Conservation (phyloP, 2,888 invertebrate genomes). For the Lithophane semibrunnea region DNA sequence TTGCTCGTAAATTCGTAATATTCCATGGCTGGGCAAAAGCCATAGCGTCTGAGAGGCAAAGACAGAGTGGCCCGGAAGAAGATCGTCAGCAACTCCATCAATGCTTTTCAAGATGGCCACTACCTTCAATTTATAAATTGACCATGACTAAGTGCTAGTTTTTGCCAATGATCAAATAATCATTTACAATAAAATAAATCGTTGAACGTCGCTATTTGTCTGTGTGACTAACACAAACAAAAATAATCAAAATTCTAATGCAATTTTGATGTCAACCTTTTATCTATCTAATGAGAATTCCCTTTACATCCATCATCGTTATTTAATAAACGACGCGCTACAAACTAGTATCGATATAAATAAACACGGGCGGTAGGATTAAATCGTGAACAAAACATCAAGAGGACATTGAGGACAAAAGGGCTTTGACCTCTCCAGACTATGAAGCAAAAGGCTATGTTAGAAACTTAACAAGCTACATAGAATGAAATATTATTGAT, state of each 20-base stretch:
- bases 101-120: not conserved
- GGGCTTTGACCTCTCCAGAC: conserved; percentile 62
- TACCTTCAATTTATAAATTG: not conserved
- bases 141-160: not conserved
- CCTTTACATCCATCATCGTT: conserved; percentile 13
- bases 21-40: not conserved
- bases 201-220: not conserved
- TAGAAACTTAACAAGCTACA: conserved; percentile 12
- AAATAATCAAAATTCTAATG: not conserved
- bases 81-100: not conserved
- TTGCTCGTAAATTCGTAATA: not conserved
- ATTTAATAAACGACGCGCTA: conserved; percentile 38
- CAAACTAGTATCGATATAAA: conserved; percentile 59
- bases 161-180: too few relatives aligned
- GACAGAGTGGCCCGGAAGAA: not conserved
- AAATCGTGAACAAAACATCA: conserved; percentile 56
- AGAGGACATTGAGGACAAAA: conserved; percentile 57
- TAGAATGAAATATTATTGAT: conserved; percentile 21
- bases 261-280: not conserved
- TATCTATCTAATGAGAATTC: conserved; percentile 27
- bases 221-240: not conserved
- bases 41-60: not conserved
- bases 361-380: conserved; percentile 49
- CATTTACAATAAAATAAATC: not conserved
- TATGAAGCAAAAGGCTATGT: conserved; percentile 36